Evolutionary conservation across 2,797 vertebrate genomes (phyloP).

Genomic region (Acomys russatus): DNA sequence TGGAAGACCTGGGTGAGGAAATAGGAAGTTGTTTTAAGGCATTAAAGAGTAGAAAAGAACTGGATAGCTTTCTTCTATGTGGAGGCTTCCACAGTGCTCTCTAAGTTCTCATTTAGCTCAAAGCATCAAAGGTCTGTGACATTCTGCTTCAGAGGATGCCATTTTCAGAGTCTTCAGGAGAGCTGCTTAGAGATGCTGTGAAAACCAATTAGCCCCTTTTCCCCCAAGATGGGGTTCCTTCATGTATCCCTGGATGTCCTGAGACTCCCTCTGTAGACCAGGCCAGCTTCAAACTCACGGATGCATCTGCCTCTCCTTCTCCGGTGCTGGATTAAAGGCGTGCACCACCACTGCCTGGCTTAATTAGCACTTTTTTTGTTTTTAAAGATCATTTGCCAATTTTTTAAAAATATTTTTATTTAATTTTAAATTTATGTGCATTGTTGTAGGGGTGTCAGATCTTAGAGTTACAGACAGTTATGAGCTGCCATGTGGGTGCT

Average conservation of each 20-base stretch:
- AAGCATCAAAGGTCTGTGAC: background rate
- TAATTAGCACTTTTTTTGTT: background rate
- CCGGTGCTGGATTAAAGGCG: background rate
- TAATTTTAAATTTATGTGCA: too few relatives aligned
- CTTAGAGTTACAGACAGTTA: too few relatives aligned
- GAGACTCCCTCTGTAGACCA: background rate
- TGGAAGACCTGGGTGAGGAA: constrained; percentile 21
- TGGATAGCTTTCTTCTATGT: background rate
- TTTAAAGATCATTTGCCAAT: too few relatives aligned
- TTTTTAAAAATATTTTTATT: too few relatives aligned
- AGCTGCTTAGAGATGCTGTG: background rate
- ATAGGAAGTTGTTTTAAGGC: background rate
- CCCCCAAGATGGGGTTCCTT: background rate
- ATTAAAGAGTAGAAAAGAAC: constrained; percentile 2
- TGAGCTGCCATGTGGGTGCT: too few relatives aligned
- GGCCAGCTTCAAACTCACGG: background rate
- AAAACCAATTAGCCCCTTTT: background rate
- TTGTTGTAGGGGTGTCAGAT: too few relatives aligned
- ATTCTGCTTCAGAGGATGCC: background rate
- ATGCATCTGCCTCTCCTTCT: background rate
- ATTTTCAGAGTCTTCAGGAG: background rate
- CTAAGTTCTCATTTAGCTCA: background rate
- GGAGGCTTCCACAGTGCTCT: background rate
- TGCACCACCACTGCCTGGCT: background rate
- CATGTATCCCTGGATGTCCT: background rate